Evolutionary conservation across 2,113 vertebrate genomes (phyloP).

Genomic region (Herpetotheres cachinnans): DNA sequence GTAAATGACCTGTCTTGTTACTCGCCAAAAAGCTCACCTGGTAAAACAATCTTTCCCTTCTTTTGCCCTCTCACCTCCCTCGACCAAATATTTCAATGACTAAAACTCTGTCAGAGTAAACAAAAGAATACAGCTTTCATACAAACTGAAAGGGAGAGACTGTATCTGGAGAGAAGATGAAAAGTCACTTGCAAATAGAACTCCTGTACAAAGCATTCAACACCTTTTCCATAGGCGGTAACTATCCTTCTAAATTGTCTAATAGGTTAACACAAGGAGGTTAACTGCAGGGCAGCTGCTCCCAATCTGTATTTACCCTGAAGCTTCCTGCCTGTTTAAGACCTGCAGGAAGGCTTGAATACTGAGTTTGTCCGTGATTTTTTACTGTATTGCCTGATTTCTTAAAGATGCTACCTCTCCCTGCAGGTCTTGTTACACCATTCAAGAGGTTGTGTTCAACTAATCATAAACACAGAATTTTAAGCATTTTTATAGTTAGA

Average conservation of each 20-base stretch:
- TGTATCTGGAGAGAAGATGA: background rate
- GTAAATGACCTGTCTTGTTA: background rate
- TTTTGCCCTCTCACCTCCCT: background rate
- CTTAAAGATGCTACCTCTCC: background rate
- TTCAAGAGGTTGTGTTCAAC: background rate
- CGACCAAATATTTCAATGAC: background rate
- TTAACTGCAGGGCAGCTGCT: slow-evolving; percentile 1
- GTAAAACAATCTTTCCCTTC: background rate
- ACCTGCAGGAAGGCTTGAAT: background rate
- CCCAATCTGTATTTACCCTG: background rate
- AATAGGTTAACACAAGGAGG: background rate
- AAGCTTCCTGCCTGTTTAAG: background rate
- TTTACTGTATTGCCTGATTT: background rate
- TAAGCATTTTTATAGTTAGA: background rate
- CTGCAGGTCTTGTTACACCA: background rate
- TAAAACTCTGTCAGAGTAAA: background rate
- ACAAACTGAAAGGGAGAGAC: background rate
- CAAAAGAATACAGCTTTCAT: background rate
- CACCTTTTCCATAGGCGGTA: background rate
- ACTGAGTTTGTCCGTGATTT: background rate
- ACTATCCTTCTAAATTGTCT: background rate
- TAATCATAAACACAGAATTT: background rate
- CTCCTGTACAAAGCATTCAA: background rate
- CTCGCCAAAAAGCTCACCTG: background rate
- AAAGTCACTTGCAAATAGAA: background rate